These are phyloP conservation scores for Paramisgurnus dabryanus DNA, from an alignment of 2,113 vertebrate species.

Conservation along the genomic window DNA sequence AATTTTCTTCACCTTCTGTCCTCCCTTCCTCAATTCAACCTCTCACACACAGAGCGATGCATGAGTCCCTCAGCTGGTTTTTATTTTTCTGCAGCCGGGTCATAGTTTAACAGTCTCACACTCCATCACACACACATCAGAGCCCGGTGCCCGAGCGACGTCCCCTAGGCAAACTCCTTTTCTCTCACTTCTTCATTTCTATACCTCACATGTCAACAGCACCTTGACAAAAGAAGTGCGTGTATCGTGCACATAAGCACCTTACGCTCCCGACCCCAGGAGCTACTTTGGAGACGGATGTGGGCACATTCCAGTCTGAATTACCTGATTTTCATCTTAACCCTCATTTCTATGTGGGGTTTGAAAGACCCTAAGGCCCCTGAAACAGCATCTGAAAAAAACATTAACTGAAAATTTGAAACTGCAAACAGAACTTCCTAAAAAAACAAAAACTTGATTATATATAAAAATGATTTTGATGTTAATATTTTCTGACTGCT, in stretches of 20 bases:
- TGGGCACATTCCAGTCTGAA: conserved; percentile 48
- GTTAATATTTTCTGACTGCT: too few relatives aligned
- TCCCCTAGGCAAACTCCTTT: conserved; percentile 40
- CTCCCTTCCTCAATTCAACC: conserved; percentile 8
- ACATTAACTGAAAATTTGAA: too few relatives aligned
- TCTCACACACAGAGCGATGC: conserved; percentile 50
- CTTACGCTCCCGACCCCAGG: conserved; percentile 26
- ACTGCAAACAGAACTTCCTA: too few relatives aligned
- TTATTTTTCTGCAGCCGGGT: conserved; percentile 62
- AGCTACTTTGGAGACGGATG: conserved; percentile 45
- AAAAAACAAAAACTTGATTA: too few relatives aligned
- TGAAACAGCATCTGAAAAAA: too few relatives aligned
- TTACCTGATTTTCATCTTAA: conserved; percentile 55
- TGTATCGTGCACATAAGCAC: conserved; percentile 27
- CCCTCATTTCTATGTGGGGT: too few relatives aligned
- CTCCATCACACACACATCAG: conserved; percentile 55
- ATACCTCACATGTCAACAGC: conserved; percentile 37
- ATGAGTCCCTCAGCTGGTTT: conserved; percentile 66
- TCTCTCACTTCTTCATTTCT: conserved; percentile 16
- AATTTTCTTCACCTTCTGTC: conserved; percentile 13
- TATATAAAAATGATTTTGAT: too few relatives aligned
- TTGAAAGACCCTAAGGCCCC: too few relatives aligned
- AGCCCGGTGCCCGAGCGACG: conserved; percentile 62
- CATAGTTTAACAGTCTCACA: conserved; percentile 60
- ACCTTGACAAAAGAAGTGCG: conserved; percentile 23